Percentiles rank a stretch among this genome's conserved stretches.
These are phyloP conservation scores for Drosophila colorata DNA, from an alignment of 2,888 invertebrate species.

Conservation along the genomic window DNA sequence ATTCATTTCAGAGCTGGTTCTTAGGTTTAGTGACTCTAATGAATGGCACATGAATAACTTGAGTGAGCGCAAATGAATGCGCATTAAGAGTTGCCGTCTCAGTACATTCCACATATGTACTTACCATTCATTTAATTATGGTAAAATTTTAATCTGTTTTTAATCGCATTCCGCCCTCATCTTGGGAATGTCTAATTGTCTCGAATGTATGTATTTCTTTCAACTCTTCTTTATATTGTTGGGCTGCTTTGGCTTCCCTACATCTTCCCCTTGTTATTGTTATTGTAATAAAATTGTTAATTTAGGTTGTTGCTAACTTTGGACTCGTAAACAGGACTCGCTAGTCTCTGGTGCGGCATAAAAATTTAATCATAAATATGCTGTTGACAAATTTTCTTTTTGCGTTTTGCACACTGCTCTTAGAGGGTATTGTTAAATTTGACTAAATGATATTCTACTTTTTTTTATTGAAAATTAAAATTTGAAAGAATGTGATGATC, in stretches of 20 bases:
- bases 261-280: too few species aligned
- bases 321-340: background rate
- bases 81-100: background rate
- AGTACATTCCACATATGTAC: background rate
- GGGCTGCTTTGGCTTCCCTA: background rate
- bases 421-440: too few species aligned
- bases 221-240: background rate
- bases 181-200: background rate
- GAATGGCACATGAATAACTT: background rate
- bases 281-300: slow-evolving; percentile 7
- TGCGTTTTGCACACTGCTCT: background rate
- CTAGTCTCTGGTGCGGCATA: background rate
- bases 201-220: background rate
- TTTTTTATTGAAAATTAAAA: too few species aligned
- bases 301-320: background rate
- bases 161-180: background rate
- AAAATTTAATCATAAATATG: background rate
- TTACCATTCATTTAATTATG: background rate
- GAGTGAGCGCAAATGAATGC: background rate
- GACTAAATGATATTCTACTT: too few species aligned
- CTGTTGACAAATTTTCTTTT: too few species aligned
- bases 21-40: background rate
- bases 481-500: too few species aligned
- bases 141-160: background rate
- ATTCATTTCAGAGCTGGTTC: too few species aligned